Base-by-base conservation (phyloP, 1,140 invertebrate species). In the Cotesia typhae region DNA sequence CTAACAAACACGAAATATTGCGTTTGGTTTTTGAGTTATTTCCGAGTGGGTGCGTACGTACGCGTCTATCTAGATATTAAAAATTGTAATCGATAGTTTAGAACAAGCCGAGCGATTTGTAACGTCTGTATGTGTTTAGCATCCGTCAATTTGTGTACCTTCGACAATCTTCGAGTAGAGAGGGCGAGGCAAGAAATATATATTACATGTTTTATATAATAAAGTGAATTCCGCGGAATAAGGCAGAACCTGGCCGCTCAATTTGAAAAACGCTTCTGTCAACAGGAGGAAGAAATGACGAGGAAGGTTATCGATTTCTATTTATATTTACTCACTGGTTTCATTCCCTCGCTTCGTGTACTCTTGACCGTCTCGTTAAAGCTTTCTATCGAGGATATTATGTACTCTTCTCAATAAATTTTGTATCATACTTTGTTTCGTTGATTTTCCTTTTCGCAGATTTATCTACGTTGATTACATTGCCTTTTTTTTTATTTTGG, bases 1-100 rank as follows among this genome's bases (percentile, higher is more conserved):
- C 36, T 3, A 28, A 4, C 10, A 35, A 14, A 64, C 61, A 64
- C 61, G 36, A 64, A 47, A 47, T 38, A 64, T 64, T 64, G 61
- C 37, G 61, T 64, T 63, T 63, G 60, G 60, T 7, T 55, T 55
- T 55, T 3, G n/a, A 14, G 12, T 55, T 55, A 17, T 55, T 47
- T 47, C 6, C 10, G 5, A 47, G 10, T 47, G 41, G 10, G 41
- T 10, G 5, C 6, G 5, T 41, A 41, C 6, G 41, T 28, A 28
- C 20, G 41, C 10, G 41, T 10, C 41, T 28, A 10, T 41, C 6
- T 41, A 7, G 41, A 41, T 41, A 41, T 41, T 41, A 41, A 0
- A 41, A 28, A 28, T 28, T 28, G 0, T 28, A 28, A 41, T 41
- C 41, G 41, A 41, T 41, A 41, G 10, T 41, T 41, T 41, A 10